A percentile compares a stretch with the other conserved stretches of the same genome.
These are phyloP conservation scores for Xenopus laevis DNA, from an alignment of 2,113 vertebrate species.

Conservation along the genomic window DNA sequence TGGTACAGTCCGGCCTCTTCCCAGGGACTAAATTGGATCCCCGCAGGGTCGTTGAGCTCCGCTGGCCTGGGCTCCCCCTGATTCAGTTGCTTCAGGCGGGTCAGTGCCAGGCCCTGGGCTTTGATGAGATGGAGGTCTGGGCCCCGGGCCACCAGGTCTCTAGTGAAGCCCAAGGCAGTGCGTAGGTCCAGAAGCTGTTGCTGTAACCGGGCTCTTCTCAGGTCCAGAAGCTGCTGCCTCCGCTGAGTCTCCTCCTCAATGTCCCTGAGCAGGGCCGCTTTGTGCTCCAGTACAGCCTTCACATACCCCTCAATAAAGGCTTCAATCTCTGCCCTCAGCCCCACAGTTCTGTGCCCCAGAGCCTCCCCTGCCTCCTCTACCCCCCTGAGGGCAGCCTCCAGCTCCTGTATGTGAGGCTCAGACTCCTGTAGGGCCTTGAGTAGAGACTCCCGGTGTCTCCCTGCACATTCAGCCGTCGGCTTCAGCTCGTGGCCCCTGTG, in stretches of 20 bases:
- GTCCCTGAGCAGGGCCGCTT: slow-evolving; percentile 69
- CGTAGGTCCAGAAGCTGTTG: slow-evolving; percentile 79
- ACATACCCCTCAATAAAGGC: slow-evolving; percentile 72
- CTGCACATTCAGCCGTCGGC: slow-evolving; percentile 61
- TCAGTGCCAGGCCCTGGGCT: slow-evolving; percentile 74
- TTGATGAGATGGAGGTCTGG: slow-evolving; percentile 80
- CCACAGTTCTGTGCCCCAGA: slow-evolving; percentile 55
- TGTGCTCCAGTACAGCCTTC: slow-evolving; percentile 74
- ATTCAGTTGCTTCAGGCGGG: slow-evolving; percentile 69
- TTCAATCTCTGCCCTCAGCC: slow-evolving; percentile 65
- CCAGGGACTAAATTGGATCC: slow-evolving; percentile 71
- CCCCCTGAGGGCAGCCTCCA: slow-evolving; percentile 67
- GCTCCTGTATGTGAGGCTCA: slow-evolving; percentile 63
- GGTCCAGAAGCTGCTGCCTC: slow-evolving; percentile 73
- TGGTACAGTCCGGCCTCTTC: slow-evolving; percentile 72
- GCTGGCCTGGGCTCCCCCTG: slow-evolving; percentile 55
- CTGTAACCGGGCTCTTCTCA: slow-evolving; percentile 80
- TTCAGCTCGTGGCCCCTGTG: slow-evolving; percentile 77
- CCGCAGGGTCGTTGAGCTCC: slow-evolving; percentile 50
- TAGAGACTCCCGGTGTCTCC: slow-evolving; percentile 71
- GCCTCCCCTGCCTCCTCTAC: slow-evolving; percentile 59
- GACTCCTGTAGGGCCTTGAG: slow-evolving; percentile 67
- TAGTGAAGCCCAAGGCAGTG: slow-evolving; percentile 74
- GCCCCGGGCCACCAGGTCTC: slow-evolving; percentile 71
- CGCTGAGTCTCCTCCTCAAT: slow-evolving; percentile 74